Base-by-base conservation (phyloP, 2,113 vertebrate genomes). In the Thermophis baileyi region DNA sequence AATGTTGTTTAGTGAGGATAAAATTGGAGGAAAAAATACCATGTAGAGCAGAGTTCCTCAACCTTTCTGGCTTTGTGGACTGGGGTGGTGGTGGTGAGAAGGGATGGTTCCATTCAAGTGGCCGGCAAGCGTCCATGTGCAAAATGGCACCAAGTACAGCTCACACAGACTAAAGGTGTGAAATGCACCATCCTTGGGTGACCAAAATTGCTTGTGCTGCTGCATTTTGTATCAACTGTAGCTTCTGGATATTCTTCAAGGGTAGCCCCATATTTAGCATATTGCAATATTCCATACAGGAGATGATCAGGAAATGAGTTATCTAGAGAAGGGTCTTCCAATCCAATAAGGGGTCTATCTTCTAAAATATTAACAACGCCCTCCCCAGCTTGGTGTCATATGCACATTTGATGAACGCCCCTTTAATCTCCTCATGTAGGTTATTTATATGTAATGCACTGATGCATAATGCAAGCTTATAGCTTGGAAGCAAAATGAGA, bases 401-500 rank as follows among this genome's bases (percentile, higher is more conserved):
- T 60, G 27, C 57, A 60, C 10, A 60, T 60, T 60, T 60, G 57
- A 60, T 4, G 10, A 30, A 60, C 9, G 57, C 3, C 57, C 9
- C 25, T 30, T 60, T 60, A 60, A 60, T 60, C 57, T 60, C 55
- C 25, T 60, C 57, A 60, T 60, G 25, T 60, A 12, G 9, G 3
- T 60, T 60, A 60, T 30, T 60, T 60, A 60, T 60, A 60, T 60
- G 27, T 30, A 60, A 60, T 60, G 57, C 25, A 60, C 27, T 60
- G 87, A 92, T 93, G 2, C 22, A 11, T 88, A 90, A 63, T 91
- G 51, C 24, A 51, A 89, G 86, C 46, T 85, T 94, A 44, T 93
- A 11, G n/a, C 89, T 18, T 85, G 74, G 91, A 95, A 86, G 50
- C 91, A 90, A 95, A 85, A 40, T 53, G 87, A 60, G 47, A n/a